These are phyloP conservation scores for human DNA, from an alignment of 2,113 vertebrate species.

Conservation along the genomic window GRCh38 chr4:60854501-60855000, in stretches of 20 bases:
- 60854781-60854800: background rate
- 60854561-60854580: background rate
- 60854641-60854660: background rate
- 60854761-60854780: background rate
- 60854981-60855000: background rate
- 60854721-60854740: background rate
- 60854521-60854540: background rate
- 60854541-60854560: background rate
- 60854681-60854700: background rate
- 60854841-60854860: background rate
- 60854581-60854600: background rate
- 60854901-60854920: background rate
- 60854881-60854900: background rate
- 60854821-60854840: background rate
- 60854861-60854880: background rate
- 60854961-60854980: background rate
- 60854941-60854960: background rate
- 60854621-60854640: background rate
- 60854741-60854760: background rate
- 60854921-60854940: background rate
- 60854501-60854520: background rate
- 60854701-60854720: background rate
- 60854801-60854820: background rate
- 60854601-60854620: background rate
- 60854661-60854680: background rate